These are phyloP conservation scores for Lagodon rhomboides DNA, from an alignment of 2,797 vertebrate species.

Conservation along the genomic window DNA sequence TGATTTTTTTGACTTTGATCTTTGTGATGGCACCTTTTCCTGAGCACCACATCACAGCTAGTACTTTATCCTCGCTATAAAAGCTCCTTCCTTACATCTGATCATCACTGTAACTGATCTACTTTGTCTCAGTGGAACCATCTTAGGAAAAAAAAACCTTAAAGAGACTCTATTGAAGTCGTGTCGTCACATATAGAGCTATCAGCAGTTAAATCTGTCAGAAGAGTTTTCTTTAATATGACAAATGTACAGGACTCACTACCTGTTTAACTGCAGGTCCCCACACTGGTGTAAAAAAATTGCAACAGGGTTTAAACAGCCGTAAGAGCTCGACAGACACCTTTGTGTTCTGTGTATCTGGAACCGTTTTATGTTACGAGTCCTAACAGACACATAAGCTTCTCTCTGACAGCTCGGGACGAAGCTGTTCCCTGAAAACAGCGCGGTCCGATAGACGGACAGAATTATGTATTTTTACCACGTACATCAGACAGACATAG, in stretches of 20 bases:
- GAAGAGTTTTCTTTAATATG: conserved; percentile 51
- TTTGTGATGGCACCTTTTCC: conserved; percentile 28
- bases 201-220: conserved; percentile 56
- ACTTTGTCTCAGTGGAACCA: conserved; percentile 13
- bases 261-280: neutral
- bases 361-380: conserved; percentile 39
- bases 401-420: conserved; percentile 36
- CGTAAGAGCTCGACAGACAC: conserved; percentile 34
- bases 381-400: conserved; percentile 43
- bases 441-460: conserved; percentile 15
- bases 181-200: conserved; percentile 29
- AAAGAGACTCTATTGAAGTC: conserved; percentile 24
- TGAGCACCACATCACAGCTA: conserved; percentile 6
- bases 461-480: conserved; percentile 28
- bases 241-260: conserved; percentile 41
- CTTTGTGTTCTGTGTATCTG: conserved; percentile 46
- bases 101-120: conserved; percentile 38
- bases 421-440: conserved; percentile 42
- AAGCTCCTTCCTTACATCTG: conserved; percentile 34
- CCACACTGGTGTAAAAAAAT: neutral
- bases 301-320: conserved; percentile 21
- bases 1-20: conserved; percentile 35
- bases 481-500: conserved; percentile 19
- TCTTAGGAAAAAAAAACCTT: conserved; percentile 7
- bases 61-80: conserved; percentile 30